Percentiles rank a stretch among this genome's conserved stretches.
Conservation (phyloP, 2,113 vertebrate species). For the Callaeas wilsoni region DNA sequence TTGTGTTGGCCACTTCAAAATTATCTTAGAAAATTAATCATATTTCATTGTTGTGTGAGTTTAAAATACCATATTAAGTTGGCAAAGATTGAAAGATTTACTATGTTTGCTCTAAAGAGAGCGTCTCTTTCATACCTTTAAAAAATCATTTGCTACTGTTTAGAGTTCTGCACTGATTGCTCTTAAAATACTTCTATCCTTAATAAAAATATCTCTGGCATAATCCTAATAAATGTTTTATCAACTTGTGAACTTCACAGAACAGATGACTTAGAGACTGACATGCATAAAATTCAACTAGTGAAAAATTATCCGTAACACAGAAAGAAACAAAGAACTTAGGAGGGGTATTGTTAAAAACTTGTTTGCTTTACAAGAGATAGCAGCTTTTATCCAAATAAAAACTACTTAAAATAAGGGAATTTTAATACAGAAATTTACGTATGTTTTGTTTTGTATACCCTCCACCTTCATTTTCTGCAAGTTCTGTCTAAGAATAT, state of each 20-base stretch:
- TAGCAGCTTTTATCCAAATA: background rate
- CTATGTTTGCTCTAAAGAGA: background rate
- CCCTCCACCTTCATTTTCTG: background rate
- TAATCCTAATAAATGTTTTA: conserved; percentile 41
- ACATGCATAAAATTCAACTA: background rate
- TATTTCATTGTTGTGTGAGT: background rate
- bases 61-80: background rate
- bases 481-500: background rate
- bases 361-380: background rate
- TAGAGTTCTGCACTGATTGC: conserved; percentile 8
- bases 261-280: conserved; percentile 1
- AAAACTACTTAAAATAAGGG: background rate
- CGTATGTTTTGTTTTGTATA: background rate
- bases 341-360: background rate
- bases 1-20: background rate
- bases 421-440: background rate
- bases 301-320: background rate
- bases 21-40: background rate
- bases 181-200: background rate
- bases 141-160: conserved; percentile 26
- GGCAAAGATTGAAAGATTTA: background rate
- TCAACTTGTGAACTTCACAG: conserved; percentile 5
- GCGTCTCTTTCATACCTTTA: background rate
- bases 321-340: background rate
- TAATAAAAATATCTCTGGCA: background rate